Evolutionary conservation across 1,140 invertebrate genomes (phyloP), one percentile per base, ranked within the genome.

Genomic region (Pseudoatta argentina): DNA sequence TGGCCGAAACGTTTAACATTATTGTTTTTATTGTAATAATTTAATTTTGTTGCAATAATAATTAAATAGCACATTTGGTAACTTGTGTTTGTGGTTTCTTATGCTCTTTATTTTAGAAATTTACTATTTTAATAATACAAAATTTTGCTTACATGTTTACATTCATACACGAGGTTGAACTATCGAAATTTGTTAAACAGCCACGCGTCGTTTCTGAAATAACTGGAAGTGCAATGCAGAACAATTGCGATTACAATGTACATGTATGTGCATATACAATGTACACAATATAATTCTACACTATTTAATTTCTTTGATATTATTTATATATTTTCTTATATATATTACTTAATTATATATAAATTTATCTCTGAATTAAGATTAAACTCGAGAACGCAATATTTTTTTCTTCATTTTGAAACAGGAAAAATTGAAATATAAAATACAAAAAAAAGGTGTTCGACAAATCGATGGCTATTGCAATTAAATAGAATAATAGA

Each of bases 81-180:
- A 21, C 21, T 21, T 21, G 21, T 21, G 21, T 21, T 21, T 21
- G 21, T 21, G 21, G 21, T 21, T 21, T 21, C 21, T 21, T 21
- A 21, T 21, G 21, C 21, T 21, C 21, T 21, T 21, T 21, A 21
- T 21, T 21, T 21, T 21, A 21, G 21, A 21, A 21, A 21, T 21
- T 21, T 86, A 87, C 88, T 87, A 86, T 81, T 88, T 59, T 63
- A 89, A 76, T 89, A 88, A 86, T 86, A 89, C 87, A 73, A 88
- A 87, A 66, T 55, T 53, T 16, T 21, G 57, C 73, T 24, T 24
- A 87, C 59, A 39, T 77, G 86, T 87, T 85, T 81, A 39, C 55
- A 66, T 57, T 59, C 57, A 72, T 24, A 73, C 67, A 77, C 78
- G 79, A 87, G 86, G 21, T 2, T 86, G 69, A 71, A 75, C 87